Evolutionary conservation across 2,797 vertebrate species (phyloP).

Genomic region (Eleutherodactylus coqui): DNA sequence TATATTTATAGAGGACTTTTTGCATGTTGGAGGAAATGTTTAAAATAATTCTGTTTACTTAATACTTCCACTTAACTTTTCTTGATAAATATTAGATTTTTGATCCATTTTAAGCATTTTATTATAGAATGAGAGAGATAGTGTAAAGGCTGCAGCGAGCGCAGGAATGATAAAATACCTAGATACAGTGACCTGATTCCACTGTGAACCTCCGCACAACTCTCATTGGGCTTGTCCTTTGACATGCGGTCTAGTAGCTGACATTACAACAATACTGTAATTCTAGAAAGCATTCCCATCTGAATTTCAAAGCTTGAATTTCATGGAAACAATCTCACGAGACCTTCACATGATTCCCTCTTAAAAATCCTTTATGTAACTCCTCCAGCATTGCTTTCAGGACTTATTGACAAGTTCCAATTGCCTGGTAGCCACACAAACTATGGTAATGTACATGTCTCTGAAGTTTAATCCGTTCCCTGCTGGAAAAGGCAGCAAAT

Average conservation of each 20-base stretch:
- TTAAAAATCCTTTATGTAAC: constrained; percentile 47
- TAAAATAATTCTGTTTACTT: too few relatives aligned
- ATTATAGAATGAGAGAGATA: not conserved
- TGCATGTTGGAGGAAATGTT: too few relatives aligned
- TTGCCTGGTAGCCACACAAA: constrained; percentile 43
- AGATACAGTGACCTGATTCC: not conserved
- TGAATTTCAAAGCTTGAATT: constrained; percentile 41
- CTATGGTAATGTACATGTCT: constrained; percentile 21
- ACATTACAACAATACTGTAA: constrained; percentile 44
- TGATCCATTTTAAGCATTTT: not conserved
- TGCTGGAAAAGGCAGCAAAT: constrained; percentile 56
- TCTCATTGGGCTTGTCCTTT: constrained; percentile 17
- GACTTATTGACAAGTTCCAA: constrained; percentile 51
- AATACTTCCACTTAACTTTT: too few relatives aligned
- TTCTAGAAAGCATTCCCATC: constrained; percentile 34
- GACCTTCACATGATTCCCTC: constrained; percentile 37
- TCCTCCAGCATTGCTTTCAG: constrained; percentile 36
- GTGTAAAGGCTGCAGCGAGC: not conserved
- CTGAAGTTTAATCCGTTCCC: constrained; percentile 58
- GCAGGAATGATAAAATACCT: not conserved
- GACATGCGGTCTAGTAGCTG: not conserved
- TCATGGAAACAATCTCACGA: constrained; percentile 36
- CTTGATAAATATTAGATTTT: not conserved
- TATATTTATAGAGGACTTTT: too few relatives aligned
- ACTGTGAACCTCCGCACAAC: not conserved